Percentiles rank a stretch among this genome's conserved stretches.
These are phyloP conservation scores for Meganola albula DNA, from an alignment of 2,888 invertebrate species.

Conservation along the genomic window DNA sequence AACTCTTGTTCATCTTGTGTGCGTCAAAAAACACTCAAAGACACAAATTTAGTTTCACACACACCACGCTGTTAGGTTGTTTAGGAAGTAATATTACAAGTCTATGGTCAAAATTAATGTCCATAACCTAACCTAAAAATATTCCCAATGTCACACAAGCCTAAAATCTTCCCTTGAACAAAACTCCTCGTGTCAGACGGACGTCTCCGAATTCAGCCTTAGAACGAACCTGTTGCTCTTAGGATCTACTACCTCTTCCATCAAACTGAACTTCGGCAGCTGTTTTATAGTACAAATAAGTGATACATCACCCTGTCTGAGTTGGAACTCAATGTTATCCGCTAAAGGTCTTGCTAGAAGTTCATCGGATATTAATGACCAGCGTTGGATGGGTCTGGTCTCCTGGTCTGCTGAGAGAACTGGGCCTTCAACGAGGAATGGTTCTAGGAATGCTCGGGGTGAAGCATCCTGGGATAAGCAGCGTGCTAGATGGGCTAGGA, in stretches of 20 bases:
- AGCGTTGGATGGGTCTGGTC: constrained; percentile 89
- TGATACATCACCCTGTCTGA: constrained; percentile 95
- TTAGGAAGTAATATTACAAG: neutral
- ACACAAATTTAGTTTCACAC: too few relatives aligned
- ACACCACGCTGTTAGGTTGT: too few relatives aligned
- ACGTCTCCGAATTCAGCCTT: constrained; percentile 96
- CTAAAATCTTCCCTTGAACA: constrained; percentile 45
- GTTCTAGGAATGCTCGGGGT: constrained; percentile 96
- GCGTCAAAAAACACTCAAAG: too few relatives aligned
- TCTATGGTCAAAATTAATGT: constrained; percentile 12
- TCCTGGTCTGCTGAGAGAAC: constrained; percentile 92
- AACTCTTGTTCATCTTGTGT: too few relatives aligned
- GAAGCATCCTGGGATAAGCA: constrained; percentile 96
- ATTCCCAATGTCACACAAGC: constrained; percentile 62
- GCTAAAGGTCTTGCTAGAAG: constrained; percentile 91
- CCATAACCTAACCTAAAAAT: constrained; percentile 34
- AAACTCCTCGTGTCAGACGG: constrained; percentile 85
- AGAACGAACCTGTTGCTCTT: constrained; percentile 97
- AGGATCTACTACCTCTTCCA: constrained; percentile 97
- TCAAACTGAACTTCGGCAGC: constrained; percentile 95
- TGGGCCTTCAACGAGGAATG: constrained; percentile 91
- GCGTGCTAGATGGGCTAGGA: constrained; percentile 91
- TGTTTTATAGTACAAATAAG: constrained; percentile 90
- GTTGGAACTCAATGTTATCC: constrained; percentile 91
- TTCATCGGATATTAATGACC: constrained; percentile 97